Conservation (phyloP, 2,113 vertebrate species). For the Podilymbus podiceps region DNA sequence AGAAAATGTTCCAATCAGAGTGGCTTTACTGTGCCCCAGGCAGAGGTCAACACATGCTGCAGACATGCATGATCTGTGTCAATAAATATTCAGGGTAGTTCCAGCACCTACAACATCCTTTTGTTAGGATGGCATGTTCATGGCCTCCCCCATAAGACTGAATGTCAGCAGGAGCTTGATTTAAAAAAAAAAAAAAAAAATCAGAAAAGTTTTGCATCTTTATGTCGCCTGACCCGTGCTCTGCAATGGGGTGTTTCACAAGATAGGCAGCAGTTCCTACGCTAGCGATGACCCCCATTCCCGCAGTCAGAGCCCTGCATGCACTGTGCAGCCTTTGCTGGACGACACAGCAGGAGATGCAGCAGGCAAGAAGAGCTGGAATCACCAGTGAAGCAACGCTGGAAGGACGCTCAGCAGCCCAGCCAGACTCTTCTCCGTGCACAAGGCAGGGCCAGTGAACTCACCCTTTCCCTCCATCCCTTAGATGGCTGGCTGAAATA, state of each 20-base stretch:
- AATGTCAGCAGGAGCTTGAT: not conserved
- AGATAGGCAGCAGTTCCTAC: not conserved
- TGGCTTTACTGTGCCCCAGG: not conserved
- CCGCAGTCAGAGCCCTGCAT: not conserved
- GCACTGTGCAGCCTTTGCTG: not conserved
- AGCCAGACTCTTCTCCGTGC: not conserved
- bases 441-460: not conserved
- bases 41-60: not conserved
- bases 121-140: not conserved
- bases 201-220: not conserved
- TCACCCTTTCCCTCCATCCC: not conserved
- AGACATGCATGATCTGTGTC: not conserved
- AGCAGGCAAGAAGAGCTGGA: not conserved
- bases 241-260: not conserved
- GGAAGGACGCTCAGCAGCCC: not conserved
- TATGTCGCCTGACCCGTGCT: accelerated
- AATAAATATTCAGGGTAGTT: not conserved
- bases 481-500: not conserved
- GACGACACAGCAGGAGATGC: not conserved
- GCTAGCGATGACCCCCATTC: not conserved
- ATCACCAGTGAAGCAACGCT: not conserved
- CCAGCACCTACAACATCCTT: not conserved
- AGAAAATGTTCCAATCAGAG: not conserved
- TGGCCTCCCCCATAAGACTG: not conserved
- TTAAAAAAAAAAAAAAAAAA: not conserved